These are phyloP conservation scores for Pseudomyrmex concolor DNA, from an alignment of 1,140 invertebrate species.

Conservation along the genomic window DNA sequence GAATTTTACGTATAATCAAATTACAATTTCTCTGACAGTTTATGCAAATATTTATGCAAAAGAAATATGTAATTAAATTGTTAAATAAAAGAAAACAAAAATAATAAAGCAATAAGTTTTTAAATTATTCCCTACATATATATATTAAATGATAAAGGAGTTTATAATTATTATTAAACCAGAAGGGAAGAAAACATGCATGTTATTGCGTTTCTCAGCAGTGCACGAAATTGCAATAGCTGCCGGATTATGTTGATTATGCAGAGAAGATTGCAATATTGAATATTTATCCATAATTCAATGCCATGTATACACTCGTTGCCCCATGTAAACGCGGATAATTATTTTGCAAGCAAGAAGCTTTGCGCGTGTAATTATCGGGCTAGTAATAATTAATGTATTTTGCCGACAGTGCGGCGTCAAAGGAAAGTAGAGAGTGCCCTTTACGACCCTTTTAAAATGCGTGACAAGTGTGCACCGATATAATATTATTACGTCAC, in stretches of 20 bases:
- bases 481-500: slow-evolving; percentile 32
- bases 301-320: neutral
- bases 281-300: neutral
- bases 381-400: slow-evolving; percentile 44
- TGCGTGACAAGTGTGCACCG: slow-evolving; percentile 26
- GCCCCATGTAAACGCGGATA: slow-evolving; percentile 22
- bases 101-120: too few species aligned
- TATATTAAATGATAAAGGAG: too few species aligned
- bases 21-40: neutral
- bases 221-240: too few species aligned
- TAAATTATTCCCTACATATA: too few species aligned
- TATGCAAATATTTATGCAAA: neutral
- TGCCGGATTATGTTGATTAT: too few species aligned
- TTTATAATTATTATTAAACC: too few species aligned
- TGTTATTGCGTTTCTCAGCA: too few species aligned
- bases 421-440: slow-evolving; percentile 28
- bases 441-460: slow-evolving; percentile 43
- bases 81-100: too few species aligned
- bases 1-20: neutral
- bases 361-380: slow-evolving; percentile 36
- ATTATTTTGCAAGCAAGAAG: slow-evolving; percentile 28
- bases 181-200: too few species aligned
- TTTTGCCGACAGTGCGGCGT: neutral
- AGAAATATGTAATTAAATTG: neutral
- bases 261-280: slow-evolving; percentile 1